Conservation (phyloP, 2,113 vertebrate genomes). For the Stigmatopora nigra region DNA sequence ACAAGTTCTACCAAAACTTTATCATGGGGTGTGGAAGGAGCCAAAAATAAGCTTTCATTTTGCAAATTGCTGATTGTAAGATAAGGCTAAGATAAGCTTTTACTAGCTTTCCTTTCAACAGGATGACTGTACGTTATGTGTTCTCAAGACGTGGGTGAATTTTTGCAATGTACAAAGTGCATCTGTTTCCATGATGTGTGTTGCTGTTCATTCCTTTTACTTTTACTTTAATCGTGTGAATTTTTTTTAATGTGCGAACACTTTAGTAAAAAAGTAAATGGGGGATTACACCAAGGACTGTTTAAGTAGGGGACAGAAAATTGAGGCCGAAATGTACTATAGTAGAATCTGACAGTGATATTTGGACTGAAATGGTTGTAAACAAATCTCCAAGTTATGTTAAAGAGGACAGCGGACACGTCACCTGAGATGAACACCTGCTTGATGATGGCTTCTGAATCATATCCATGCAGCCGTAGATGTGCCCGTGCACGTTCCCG, state of each 20-base stretch:
- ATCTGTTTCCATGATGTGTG: no score
- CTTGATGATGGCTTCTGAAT: constrained; percentile 59
- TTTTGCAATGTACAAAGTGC: no score
- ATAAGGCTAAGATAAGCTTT: no score
- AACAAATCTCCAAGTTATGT: constrained; percentile 27
- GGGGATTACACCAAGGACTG: not conserved
- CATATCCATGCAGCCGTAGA: constrained; percentile 39
- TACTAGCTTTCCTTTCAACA: no score
- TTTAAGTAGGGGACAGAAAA: not conserved
- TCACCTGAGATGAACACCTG: constrained; percentile 51
- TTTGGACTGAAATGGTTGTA: constrained; percentile 4
- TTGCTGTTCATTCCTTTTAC: no score
- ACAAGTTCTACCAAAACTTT: not conserved
- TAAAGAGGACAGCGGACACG: constrained; percentile 8
- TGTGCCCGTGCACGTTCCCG: constrained; percentile 22
- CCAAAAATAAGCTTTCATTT: not conserved
- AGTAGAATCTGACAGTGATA: not conserved
- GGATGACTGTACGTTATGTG: no score
- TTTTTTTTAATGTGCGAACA: no score
- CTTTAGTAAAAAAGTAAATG: not conserved
- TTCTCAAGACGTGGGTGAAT: no score
- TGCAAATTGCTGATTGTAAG: no score
- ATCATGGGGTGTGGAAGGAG: not conserved
- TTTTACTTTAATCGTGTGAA: no score
- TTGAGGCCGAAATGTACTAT: not conserved